Percentiles rank a stretch among this genome's conserved stretches.
Evolutionary conservation across 2,888 invertebrate species (phyloP).

Genomic region (Apodemia zela): DNA sequence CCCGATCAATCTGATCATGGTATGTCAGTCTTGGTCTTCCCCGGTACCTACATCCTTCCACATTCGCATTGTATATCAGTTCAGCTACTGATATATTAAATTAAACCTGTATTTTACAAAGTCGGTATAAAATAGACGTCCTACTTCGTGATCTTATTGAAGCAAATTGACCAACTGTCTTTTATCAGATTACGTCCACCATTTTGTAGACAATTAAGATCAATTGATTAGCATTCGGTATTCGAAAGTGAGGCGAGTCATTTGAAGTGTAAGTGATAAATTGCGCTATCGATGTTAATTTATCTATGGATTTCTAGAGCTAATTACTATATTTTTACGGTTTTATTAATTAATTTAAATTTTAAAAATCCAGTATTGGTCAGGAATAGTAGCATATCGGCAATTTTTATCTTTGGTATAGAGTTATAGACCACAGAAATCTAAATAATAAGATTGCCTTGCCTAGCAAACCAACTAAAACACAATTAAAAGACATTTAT

Average conservation of each 20-base stretch:
- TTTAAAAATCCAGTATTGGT: no score
- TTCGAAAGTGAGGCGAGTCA: not conserved
- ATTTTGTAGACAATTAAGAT: constrained; percentile 13
- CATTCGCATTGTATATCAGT: no score
- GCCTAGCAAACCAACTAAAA: no score
- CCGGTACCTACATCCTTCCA: no score
- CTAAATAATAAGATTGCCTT: no score
- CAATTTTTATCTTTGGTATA: no score
- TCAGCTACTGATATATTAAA: not conserved
- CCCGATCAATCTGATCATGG: no score
- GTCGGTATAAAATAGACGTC: not conserved
- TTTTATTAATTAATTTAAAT: no score
- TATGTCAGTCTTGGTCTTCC: no score
- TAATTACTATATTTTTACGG: not conserved
- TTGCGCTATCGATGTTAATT: not conserved
- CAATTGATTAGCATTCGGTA: constrained; percentile 10
- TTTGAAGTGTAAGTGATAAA: constrained; percentile 4
- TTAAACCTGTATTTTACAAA: not conserved
- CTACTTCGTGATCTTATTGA: not conserved
- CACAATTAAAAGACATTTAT: no score
- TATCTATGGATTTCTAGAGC: not conserved
- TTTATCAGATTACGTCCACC: constrained; percentile 15
- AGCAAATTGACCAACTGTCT: constrained; percentile 5
- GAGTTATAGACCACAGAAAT: no score
- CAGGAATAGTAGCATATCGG: no score